These are phyloP conservation scores for Trimorus sp. DNA, from an alignment of 2,888 invertebrate genomes.

Conservation along the genomic window DNA sequence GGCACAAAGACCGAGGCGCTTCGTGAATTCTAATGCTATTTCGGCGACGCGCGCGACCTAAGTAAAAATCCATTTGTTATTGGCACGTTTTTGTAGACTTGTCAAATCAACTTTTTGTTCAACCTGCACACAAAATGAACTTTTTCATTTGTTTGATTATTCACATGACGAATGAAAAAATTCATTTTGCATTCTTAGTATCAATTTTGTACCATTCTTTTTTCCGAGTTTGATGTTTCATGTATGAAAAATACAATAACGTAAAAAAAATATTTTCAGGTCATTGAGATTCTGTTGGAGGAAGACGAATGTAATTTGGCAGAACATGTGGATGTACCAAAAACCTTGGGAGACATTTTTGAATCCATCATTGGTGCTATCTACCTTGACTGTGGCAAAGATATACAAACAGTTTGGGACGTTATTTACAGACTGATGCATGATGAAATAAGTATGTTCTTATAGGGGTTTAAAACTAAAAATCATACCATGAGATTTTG, in stretches of 20 bases:
- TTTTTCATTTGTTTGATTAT: no score
- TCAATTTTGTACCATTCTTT: no score
- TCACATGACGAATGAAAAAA: no score
- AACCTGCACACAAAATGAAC: no score
- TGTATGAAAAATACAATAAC: background rate
- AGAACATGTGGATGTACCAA: conserved; percentile 94
- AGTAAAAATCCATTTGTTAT: no score
- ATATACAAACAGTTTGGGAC: conserved; percentile 88
- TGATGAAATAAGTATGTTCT: conserved; percentile 86
- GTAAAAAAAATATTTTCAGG: conserved; percentile 11
- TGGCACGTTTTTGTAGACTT: no score
- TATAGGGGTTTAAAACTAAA: no score
- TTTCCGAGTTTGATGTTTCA: no score
- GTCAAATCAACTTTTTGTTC: no score
- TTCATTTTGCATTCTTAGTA: no score
- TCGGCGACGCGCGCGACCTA: conserved; percentile 36
- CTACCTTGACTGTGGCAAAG: conserved; percentile 89
- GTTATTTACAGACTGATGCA: conserved; percentile 92
- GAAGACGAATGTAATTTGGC: conserved; percentile 86
- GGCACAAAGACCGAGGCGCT: conserved; percentile 76
- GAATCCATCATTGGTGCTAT: conserved; percentile 95
- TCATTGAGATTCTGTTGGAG: conserved; percentile 83
- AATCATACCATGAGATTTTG: no score
- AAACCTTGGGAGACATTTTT: conserved; percentile 95
- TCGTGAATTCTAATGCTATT: conserved; percentile 80